Base-by-base conservation (phyloP, 1,140 invertebrate genomes). In the Eumaeus atala region DNA sequence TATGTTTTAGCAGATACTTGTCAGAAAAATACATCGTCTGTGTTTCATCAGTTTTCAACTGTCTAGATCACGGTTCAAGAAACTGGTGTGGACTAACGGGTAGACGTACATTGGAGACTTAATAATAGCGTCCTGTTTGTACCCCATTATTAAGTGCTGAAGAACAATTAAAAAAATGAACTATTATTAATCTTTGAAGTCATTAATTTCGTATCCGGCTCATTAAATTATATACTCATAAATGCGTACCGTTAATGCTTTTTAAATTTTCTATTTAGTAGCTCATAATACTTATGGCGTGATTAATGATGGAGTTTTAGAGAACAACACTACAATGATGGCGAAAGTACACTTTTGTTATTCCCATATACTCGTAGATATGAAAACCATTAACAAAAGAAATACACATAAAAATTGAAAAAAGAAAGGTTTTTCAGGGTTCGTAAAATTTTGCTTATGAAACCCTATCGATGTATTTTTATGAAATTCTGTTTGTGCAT, bases 401-500 rank as follows among this genome's bases (percentile, higher is more conserved):
- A 44, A 17, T 6, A 7, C 16, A 16, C 40, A 44, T 44, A 12
- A 9, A 44, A 16, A 44, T 16, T 44, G 40, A 14, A 16, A 3
- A 8, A 14, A 5, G 9, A n/a, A 16, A 4, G 40, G 14, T 44
- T 44, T 44, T 14, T 44, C 17, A 16, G 12, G n/a, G 40, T 44
- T 44, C 17, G 40, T 44, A 44, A 9, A 44, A 44, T 44, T 44
- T 18, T 16, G n/a, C 40, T 9, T 44, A 44, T 17, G 16, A 44
- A 44, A 16, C 40, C 40, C 40, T 44, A 16, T 44, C 40, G 40
- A 16, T 16, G 14, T 33, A 28, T 7, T 52, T 52, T 21, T 51
- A 40, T 51, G 28, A 40, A 40, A 52, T 40, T 38, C 37, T 42
- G 18, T 42, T 42, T 52, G 51, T 37, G 18, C 11, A 18, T 18